phyloP scores from a whole-genome alignment of 2,888 invertebrate genomes.

The Drosophila mulleri region DNA sequence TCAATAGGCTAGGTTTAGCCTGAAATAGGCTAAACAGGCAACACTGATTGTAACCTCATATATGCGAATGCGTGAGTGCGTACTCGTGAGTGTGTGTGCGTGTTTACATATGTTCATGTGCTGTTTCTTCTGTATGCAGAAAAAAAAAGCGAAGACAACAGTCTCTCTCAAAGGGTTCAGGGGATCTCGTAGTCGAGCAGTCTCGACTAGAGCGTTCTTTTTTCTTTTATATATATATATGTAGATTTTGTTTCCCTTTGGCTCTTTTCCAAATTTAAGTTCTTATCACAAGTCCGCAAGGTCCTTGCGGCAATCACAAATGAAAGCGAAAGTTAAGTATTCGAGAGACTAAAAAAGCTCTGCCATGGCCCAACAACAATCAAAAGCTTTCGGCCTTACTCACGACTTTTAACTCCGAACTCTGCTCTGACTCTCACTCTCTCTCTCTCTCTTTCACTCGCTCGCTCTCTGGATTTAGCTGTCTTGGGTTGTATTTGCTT shows the following conservation, averaged over 20 bases:
- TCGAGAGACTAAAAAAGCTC: conserved; percentile 54
- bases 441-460: conserved; percentile 6
- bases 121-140: no score
- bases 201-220: no score
- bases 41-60: no score
- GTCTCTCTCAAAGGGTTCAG: no score
- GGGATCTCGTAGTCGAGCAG: no score
- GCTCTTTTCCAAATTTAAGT: neutral
- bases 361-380: conserved; percentile 7
- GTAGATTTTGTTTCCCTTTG: neutral
- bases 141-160: no score
- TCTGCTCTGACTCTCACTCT: conserved; percentile 29
- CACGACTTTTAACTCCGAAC: conserved; percentile 61
- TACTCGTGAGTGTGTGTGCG: no score
- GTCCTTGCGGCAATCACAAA: conserved; percentile 15
- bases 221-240: no score
- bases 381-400: conserved; percentile 54
- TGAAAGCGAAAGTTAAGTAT: conserved; percentile 49
- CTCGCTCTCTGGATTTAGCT: conserved; percentile 9
- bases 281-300: conserved; percentile 1
- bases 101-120: no score
- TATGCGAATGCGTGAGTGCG: no score
- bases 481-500: conserved; percentile 20
- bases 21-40: no score
- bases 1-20: no score